Base-by-base conservation (phyloP, 2,797 vertebrate species). In the Liparis tanakae region DNA sequence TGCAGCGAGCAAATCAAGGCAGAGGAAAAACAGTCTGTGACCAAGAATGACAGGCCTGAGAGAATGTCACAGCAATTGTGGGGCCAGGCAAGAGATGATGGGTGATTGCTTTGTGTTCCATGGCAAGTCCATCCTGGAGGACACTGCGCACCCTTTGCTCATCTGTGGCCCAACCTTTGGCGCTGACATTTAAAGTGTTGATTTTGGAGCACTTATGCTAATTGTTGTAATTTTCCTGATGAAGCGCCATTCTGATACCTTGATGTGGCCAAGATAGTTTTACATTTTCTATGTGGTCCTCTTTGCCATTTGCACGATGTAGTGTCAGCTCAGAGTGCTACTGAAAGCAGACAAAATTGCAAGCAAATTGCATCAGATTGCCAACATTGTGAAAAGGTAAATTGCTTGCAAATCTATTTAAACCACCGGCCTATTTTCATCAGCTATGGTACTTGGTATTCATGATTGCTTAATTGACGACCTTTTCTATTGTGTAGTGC, bases 141-240 rank as follows among this genome's bases (percentile, higher is more conserved):
- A 97, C 97, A 94, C 62, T 58, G 83, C 76, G 93, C 95, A 96
- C 96, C 97, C 96, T 96, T 55, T 95, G 95, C 95, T 92, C 90
- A 95, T 97, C 97, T 95, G 96, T 96, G 96, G 96, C 96, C 96
- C 94, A 95, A 97, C 96, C 96, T 97, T 97, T 96, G 95, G 95
- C 94, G 96, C 95, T 99, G 98, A 99, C 98, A 99, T 99, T 99
- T 99, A 98, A 98, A 98, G 97, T 99, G 97, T 98, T 99, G 97
- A 99, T 99, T 99, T 98, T 98, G 98, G 96, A 98, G 97, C 98
- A 99, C 97, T 99, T 99, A 99, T 99, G 98, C 96, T 99, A 99
- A 99, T 99, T 99, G 98, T 99, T 98, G 98, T 99, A 98, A 99
- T 99, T 99, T 99, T 99, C 98, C 98, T 99, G 98, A 99, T 99